Evolutionary conservation across 2,113 vertebrate species (phyloP), one percentile per base, ranked within the genome.

Genomic region (Laterallus jamaicensis): DNA sequence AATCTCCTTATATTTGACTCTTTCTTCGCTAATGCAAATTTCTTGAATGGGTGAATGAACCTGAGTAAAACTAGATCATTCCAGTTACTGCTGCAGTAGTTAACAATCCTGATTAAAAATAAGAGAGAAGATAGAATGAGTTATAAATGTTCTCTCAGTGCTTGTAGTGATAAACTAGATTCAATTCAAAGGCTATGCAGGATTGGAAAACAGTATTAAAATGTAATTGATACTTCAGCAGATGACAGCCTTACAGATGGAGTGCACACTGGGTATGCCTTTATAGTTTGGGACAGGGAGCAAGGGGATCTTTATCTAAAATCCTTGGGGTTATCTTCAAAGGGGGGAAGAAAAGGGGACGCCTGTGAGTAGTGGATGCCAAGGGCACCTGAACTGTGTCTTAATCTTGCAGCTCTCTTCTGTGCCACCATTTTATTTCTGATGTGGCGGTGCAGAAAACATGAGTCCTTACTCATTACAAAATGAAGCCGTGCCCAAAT

Each of bases 351-450:
- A 56, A 67, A 80, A 84, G 47, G 68, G 28, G 19, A 19, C 7
- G 0, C 44, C 84, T 86, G 37, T 59, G 44, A 86, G 37, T 35
- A 80, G 21, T 86, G 76, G 64, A 81, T 92, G 52, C 68, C 86
- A 89, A 89, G 49, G 79, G 56, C 76, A 83, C 52, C 92, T 92
- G 88, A 95, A 83, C 66, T 83, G 56, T 90, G 50, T 88, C 86
- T 83, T 86, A 75, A 88, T 84, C 86, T 93, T 94, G 91, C 59
- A 95, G 82, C 92, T 94, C 68, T 90, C 76, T 82, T 92, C 82
- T 93, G 59, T 96, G 91, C 92, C 80, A 90, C 90, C 68, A 52
- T 82, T 88, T 97, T 39, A 88, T 88, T 97, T 96, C 86, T 95
- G 92, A 88, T 82, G 88, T 93, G 88, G 80, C 17, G 19, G 40